These are phyloP conservation scores for Ameiurus melas DNA, from an alignment of 2,113 vertebrate species.

Conservation along the genomic window DNA sequence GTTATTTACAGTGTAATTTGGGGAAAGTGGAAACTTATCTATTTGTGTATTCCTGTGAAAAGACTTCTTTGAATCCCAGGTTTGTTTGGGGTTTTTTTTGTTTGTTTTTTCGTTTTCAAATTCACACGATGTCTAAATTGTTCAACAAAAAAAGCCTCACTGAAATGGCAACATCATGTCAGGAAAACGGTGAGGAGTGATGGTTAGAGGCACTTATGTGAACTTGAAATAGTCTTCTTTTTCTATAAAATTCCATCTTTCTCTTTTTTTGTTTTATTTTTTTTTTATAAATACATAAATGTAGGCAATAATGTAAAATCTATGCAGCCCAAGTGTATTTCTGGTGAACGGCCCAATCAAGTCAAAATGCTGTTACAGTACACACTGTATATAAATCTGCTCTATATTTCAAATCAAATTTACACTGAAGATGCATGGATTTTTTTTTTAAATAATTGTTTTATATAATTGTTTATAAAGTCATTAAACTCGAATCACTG, in stretches of 20 bases:
- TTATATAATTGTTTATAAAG: conserved; percentile 83
- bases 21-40: conserved; percentile 67
- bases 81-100: conserved; percentile 62
- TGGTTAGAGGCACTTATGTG: conserved; percentile 70
- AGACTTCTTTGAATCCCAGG: conserved; percentile 63
- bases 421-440: conserved; percentile 84
- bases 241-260: conserved; percentile 77
- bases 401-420: conserved; percentile 97
- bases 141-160: conserved; percentile 59
- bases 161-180: conserved; percentile 60
- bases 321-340: conserved; percentile 97
- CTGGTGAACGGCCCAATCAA: conserved; percentile 83
- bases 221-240: conserved; percentile 63
- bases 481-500: conserved; percentile 80
- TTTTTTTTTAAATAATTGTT: conserved; percentile 78
- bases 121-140: conserved; percentile 62
- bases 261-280: conserved; percentile 66
- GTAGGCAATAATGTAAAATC: conserved; percentile 95
- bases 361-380: conserved; percentile 91
- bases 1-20: conserved; percentile 79
- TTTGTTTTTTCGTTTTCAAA: conserved; percentile 65
- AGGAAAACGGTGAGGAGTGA: conserved; percentile 62
- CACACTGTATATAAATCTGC: conserved; percentile 92
- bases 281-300: conserved; percentile 46
- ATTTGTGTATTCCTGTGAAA: conserved; percentile 66